Conservation (phyloP, 1,140 invertebrate genomes). For the Gerris buenoi region DNA sequence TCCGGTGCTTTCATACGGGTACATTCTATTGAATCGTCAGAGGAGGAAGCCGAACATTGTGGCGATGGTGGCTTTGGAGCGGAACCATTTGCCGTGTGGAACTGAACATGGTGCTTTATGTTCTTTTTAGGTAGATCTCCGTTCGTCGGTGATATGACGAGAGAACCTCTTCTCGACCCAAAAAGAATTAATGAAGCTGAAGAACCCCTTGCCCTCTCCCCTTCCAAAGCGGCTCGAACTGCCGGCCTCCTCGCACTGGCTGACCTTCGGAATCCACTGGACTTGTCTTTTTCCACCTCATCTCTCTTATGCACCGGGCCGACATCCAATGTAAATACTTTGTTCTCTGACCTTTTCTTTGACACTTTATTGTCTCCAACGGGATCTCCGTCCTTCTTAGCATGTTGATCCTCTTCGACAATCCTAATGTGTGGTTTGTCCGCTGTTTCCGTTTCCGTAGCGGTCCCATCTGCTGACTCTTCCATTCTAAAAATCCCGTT, state of each 20-base stretch:
- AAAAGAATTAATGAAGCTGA: constrained; percentile 8
- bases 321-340: background rate
- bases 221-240: background rate
- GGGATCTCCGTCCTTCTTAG: too few relatives aligned
- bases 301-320: constrained; percentile 2
- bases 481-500: background rate
- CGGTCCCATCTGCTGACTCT: background rate
- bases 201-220: background rate
- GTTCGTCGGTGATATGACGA: constrained; percentile 17
- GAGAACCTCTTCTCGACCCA: constrained; percentile 14
- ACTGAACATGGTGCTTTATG: constrained; percentile 11
- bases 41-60: constrained; percentile 7
- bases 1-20: constrained; percentile 50
- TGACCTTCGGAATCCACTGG: background rate
- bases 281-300: constrained; percentile 1
- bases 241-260: background rate
- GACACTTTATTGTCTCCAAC: too few relatives aligned
- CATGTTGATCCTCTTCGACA: too few relatives aligned
- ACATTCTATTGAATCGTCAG: constrained; percentile 5
- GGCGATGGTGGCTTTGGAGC: background rate
- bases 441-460: background rate
- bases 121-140: constrained; percentile 10
- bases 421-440: too few relatives aligned
- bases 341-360: background rate
- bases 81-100: constrained; percentile 6